Evolutionary conservation across 2,113 vertebrate genomes (phyloP).

Genomic region (Trematocara nigrifrons): DNA sequence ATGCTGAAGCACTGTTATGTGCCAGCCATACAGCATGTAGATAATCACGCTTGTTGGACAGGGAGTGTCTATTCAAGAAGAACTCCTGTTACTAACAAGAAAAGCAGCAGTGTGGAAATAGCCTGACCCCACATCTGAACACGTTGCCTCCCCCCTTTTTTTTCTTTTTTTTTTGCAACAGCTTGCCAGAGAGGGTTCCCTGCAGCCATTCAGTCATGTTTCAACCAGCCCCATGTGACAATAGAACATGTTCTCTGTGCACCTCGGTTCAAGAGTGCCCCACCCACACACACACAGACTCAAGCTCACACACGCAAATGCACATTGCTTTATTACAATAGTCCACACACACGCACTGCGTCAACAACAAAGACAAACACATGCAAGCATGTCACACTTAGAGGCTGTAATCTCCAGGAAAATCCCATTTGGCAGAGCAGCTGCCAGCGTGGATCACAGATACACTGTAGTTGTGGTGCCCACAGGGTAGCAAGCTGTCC

Average conservation of each 20-base stretch:
- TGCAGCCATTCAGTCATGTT: slow-evolving; percentile 48
- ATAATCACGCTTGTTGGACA: background rate
- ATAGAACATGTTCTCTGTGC: slow-evolving; percentile 47
- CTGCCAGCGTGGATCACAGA: slow-evolving; percentile 72
- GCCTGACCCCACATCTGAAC: slow-evolving; percentile 29
- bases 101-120: background rate
- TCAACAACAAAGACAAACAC: slow-evolving; percentile 66
- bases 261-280: slow-evolving; percentile 22
- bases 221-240: slow-evolving; percentile 56
- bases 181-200: slow-evolving; percentile 41
- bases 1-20: background rate
- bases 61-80: background rate
- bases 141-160: background rate
- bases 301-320: background rate
- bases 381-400: slow-evolving; percentile 61
- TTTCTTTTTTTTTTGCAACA: background rate
- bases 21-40: background rate
- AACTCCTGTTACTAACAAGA: slow-evolving; percentile 10
- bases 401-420: slow-evolving; percentile 73
- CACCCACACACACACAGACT: background rate
- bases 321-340: slow-evolving; percentile 35
- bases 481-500: slow-evolving; percentile 76
- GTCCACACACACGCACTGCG: slow-evolving; percentile 19
- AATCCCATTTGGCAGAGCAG: slow-evolving; percentile 78
- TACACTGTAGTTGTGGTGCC: slow-evolving; percentile 59